These are phyloP conservation scores for Sericinus montela DNA, from an alignment of 2,888 invertebrate species.

Conservation along the genomic window DNA sequence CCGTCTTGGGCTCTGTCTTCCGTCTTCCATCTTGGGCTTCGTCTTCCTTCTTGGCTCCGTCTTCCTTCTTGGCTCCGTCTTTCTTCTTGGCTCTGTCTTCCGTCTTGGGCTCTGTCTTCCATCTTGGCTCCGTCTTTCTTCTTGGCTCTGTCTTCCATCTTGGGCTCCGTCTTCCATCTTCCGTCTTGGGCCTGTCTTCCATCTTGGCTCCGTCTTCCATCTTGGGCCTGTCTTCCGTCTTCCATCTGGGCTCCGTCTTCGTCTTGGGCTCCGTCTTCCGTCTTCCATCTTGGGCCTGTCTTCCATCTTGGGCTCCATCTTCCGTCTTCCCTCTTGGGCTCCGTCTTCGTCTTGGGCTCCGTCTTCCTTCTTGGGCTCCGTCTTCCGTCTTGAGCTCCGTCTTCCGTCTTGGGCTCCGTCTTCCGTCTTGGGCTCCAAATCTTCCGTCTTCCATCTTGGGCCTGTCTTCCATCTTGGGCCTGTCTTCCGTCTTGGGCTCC, in stretches of 20 bases:
- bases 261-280: not conserved
- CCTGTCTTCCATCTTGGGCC: not conserved
- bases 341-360: not conserved
- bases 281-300: not conserved
- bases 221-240: conserved; percentile 12
- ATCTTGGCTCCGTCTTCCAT: conserved; percentile 5
- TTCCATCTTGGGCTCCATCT: too few relatives aligned
- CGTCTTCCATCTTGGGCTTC: not conserved
- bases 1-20: conserved; percentile 12
- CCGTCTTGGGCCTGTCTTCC: conserved; percentile 6
- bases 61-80: not conserved
- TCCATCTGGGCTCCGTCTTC: conserved; percentile 1
- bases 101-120: not conserved
- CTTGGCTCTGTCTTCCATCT: conserved; percentile 1
- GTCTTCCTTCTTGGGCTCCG: not conserved
- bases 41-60: not conserved
- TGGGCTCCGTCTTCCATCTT: conserved; percentile 19
- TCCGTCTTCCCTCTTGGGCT: too few relatives aligned
- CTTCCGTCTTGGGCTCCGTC: not conserved
- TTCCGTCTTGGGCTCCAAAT: not conserved
- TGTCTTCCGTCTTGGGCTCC: not conserved
- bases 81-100: not conserved
- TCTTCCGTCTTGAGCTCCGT: not conserved
- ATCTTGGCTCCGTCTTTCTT: not conserved
- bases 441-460: not conserved